Conservation (phyloP, 2,797 vertebrate genomes). For the Pseudomugil tenellus region DNA sequence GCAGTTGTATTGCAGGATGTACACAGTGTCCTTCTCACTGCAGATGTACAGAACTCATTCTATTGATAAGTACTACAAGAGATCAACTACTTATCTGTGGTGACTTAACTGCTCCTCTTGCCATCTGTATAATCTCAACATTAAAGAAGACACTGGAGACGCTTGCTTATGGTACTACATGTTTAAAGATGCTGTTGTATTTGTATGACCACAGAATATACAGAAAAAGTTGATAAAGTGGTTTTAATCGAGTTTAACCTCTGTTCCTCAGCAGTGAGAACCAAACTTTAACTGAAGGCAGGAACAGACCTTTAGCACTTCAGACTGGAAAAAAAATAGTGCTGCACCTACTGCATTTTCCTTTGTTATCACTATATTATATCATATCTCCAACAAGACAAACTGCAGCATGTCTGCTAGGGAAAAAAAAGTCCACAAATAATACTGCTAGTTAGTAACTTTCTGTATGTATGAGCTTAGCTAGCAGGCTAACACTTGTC, state of each 20-base stretch:
- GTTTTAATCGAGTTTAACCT: not conserved
- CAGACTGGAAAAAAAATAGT: not conserved
- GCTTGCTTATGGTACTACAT: not conserved
- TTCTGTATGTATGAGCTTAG: not conserved
- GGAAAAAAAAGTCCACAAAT: not conserved
- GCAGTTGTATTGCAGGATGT: no score
- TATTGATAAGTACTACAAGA: not conserved
- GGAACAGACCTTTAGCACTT: not conserved
- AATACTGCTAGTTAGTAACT: not conserved
- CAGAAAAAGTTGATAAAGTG: no score
- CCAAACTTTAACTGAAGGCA: not conserved
- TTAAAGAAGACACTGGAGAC: not conserved
- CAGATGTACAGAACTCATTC: not conserved
- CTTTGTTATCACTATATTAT: no score
- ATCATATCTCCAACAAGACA: no score
- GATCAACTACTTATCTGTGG: not conserved
- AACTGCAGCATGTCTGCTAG: no score
- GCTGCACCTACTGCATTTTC: no score
- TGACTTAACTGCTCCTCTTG: not conserved
- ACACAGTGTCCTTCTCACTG: not conserved
- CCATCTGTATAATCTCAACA: not conserved
- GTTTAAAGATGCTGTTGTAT: not conserved
- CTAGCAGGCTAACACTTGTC: not conserved
- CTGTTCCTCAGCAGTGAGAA: not conserved
- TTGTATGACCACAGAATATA: not conserved